Evolutionary conservation across 2,888 invertebrate species (phyloP).

Genomic region (Meteorus colon): DNA sequence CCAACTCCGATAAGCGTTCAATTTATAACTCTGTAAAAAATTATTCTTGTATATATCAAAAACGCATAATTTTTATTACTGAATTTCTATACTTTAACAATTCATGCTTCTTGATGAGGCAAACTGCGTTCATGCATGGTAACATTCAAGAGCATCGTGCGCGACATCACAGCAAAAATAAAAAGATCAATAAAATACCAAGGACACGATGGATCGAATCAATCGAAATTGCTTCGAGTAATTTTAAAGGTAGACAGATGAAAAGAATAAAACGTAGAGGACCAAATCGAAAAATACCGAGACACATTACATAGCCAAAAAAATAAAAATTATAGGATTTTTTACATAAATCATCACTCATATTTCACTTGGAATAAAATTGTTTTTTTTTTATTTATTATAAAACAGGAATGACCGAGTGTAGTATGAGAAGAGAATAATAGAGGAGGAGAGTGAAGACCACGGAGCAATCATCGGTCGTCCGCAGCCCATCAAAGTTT

Average conservation of each 20-base stretch:
- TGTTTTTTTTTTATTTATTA: conserved; percentile 5
- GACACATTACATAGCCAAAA: conserved; percentile 12
- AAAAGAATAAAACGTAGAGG: background rate
- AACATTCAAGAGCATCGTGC: background rate
- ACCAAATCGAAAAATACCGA: background rate
- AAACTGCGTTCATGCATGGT: conserved; percentile 10
- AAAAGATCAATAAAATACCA: conserved; percentile 20
- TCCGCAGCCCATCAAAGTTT: conserved; percentile 44
- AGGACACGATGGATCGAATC: conserved; percentile 36
- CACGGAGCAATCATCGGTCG: conserved; percentile 45
- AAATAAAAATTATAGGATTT: conserved; percentile 29
- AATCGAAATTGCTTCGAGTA: conserved; percentile 50
- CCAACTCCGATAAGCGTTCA: no score
- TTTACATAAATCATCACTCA: conserved; percentile 29
- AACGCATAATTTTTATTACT: no score
- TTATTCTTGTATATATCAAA: no score
- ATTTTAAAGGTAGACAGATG: conserved; percentile 5
- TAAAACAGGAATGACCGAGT: background rate
- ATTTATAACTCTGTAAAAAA: no score
- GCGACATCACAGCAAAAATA: background rate
- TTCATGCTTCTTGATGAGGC: no score
- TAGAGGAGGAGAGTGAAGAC: conserved; percentile 29
- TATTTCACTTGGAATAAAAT: conserved; percentile 40
- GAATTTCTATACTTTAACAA: no score
- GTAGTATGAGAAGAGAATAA: conserved; percentile 2